phyloP scores from a whole-genome alignment of 2,113 vertebrate genomes.

The Perca fluviatilis region DNA sequence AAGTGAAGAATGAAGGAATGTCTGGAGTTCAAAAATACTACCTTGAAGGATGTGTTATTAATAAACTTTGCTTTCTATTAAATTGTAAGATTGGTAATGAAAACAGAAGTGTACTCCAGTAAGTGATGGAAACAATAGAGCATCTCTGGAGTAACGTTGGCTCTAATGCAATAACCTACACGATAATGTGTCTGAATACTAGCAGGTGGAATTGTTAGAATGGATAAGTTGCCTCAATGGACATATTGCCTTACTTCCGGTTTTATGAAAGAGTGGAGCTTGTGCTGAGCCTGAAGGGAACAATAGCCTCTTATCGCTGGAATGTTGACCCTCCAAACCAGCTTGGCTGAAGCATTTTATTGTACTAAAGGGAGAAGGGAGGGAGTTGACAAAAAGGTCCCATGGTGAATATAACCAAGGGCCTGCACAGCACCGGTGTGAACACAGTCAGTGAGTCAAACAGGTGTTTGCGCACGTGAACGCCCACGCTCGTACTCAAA shows the following conservation, averaged over 20 bases:
- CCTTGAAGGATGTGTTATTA: neutral
- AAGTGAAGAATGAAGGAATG: constrained; percentile 32
- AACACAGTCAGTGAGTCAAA: constrained; percentile 6
- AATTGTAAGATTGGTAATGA: neutral
- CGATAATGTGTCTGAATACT: constrained; percentile 17
- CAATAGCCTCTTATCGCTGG: constrained; percentile 71
- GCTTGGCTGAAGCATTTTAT: constrained; percentile 25
- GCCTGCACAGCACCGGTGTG: constrained; percentile 25
- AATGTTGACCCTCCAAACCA: constrained; percentile 66
- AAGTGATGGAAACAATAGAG: neutral
- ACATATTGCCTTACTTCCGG: constrained; percentile 68
- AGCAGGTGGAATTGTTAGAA: constrained; percentile 47
- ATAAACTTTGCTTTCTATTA: constrained; percentile 3
- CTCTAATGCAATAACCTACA: constrained; percentile 12
- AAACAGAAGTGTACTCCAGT: neutral
- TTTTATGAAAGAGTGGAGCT: constrained; percentile 68
- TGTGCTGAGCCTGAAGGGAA: constrained; percentile 48
- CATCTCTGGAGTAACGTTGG: neutral
- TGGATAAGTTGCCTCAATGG: constrained; percentile 51
- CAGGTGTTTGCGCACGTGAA: constrained; percentile 14
- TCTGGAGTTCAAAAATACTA: constrained; percentile 30
- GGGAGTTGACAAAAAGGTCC: constrained; percentile 23
- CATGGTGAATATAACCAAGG: constrained; percentile 15
- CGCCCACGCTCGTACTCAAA: neutral
- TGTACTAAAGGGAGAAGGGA: constrained; percentile 6